Base-by-base conservation (phyloP, 2,113 vertebrate genomes). In the Myrmecobius fasciatus region DNA sequence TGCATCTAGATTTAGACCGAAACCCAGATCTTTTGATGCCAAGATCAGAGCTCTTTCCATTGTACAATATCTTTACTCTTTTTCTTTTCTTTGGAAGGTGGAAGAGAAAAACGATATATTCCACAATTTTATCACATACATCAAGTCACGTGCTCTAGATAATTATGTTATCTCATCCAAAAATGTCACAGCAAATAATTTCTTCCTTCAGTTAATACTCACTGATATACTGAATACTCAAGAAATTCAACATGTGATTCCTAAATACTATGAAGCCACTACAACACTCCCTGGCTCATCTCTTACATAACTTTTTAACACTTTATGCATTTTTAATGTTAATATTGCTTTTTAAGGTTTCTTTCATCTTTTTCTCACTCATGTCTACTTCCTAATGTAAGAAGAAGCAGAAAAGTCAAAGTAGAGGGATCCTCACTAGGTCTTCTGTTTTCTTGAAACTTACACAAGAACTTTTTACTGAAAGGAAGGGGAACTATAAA, bases 381-480 rank as follows among this genome's bases (percentile, higher is more conserved):
- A 17, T 52, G 25, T 75, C 67, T 43, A 67, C 8, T 36, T 93
- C 51, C 36, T 49, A 75, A 36, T 36, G 49, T 89, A 53, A 92
- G 46, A 51, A 49, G 52, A 28, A 54, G 25, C 60, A 96, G 92
- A 93, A 24, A 83, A 9, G 47, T 43, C 53, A 94, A 92, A 75
- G 22, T 26, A 52, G 89, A 25, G 1, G 1, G 43, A 25, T 36
- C 54, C 43, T 43, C 25, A 24, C 4, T 48, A 53, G 56, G 48
- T 43, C 89, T 49, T 90, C 67, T 89, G 36, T 46, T 94, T 0
- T 0, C 22, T 22, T 53, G 20, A 22, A 51, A 91, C 48, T 36
- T 28, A 90, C 36, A 48, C 47, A 3, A 3, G 28, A 54, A 28
- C n/a, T 25, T n/a, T n/a, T 25, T n/a, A 89, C 26, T 93, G 83